Evolutionary conservation across 1,140 invertebrate genomes (phyloP).

Genomic region (Drosophila aff.): DNA sequence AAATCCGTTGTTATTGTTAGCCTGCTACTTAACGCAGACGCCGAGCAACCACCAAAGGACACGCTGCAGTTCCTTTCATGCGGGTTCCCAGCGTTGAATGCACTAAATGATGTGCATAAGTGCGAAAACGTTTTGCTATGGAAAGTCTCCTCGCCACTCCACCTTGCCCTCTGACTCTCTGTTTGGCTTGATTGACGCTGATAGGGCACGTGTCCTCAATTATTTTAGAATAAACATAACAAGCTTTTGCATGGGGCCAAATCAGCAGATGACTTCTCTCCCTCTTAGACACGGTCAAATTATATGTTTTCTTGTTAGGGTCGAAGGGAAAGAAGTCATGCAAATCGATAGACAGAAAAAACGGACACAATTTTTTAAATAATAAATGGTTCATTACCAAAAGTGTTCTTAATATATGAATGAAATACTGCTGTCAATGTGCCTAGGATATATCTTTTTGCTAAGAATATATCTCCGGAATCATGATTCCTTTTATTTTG

Average conservation of each 20-base stretch:
- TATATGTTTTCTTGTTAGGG: not conserved
- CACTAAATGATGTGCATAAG: constrained; percentile 76
- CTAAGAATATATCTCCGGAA: no score
- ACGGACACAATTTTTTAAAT: no score
- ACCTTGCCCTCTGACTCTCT: constrained; percentile 7
- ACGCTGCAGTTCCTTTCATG: constrained; percentile 35
- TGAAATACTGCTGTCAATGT: no score
- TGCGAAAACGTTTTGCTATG: constrained; percentile 67
- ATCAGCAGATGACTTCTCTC: constrained; percentile 64
- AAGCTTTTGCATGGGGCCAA: constrained; percentile 44
- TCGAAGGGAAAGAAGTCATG: not conserved
- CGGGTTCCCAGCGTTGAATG: constrained; percentile 60
- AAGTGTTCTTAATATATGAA: not conserved
- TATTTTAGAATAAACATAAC: constrained; percentile 80
- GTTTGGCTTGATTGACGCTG: constrained; percentile 80
- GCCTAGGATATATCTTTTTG: no score
- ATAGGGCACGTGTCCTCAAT: constrained; percentile 82
- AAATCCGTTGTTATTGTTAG: constrained; percentile 45
- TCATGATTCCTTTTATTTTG: no score
- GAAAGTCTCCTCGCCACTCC: constrained; percentile 6
- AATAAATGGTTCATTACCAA: not conserved
- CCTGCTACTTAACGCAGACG: constrained; percentile 60
- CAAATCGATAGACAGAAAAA: not conserved
- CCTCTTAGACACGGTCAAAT: constrained; percentile 42
- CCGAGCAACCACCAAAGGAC: constrained; percentile 32